phyloP scores from a whole-genome alignment of 2,888 invertebrate genomes.

The Drosophila fulvimacula region DNA sequence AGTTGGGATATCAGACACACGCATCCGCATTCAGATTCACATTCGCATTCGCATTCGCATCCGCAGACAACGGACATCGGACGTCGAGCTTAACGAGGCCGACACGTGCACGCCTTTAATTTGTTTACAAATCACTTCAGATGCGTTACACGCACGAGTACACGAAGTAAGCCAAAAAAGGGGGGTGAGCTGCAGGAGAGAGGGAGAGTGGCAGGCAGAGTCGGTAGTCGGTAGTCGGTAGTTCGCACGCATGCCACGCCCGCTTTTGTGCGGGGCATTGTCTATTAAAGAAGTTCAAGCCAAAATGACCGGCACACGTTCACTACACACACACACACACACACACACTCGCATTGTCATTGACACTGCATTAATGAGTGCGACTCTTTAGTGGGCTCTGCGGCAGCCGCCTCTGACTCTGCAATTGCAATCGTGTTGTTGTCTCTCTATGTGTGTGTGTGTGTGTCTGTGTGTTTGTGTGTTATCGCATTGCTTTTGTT shows the following conservation, averaged over 20 bases:
- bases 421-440: conserved; percentile 22
- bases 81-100: conserved; percentile 80
- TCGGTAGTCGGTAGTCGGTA: conserved; percentile 3
- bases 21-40: conserved; percentile 54
- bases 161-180: conserved; percentile 46
- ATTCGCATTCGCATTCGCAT: conserved; percentile 49
- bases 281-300: conserved; percentile 61
- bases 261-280: conserved; percentile 30
- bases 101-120: conserved; percentile 85
- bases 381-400: conserved; percentile 46
- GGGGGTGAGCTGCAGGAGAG: conserved; percentile 1
- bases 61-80: conserved; percentile 17
- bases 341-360: conserved; percentile 40
- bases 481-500: conserved; percentile 48
- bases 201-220: neutral
- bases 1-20: conserved; percentile 51
- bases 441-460: neutral
- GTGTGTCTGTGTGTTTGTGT: conserved; percentile 25
- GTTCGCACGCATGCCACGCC: conserved; percentile 67
- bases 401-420: conserved; percentile 29
- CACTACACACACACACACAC: conserved; percentile 21
- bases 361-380: conserved; percentile 69
- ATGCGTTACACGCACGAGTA: conserved; percentile 83
- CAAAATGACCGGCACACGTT: conserved; percentile 62
- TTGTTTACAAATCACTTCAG: conserved; percentile 85